These are phyloP conservation scores for Neosilurus mollespiculum DNA, from an alignment of 2,797 vertebrate genomes.

Conservation along the genomic window DNA sequence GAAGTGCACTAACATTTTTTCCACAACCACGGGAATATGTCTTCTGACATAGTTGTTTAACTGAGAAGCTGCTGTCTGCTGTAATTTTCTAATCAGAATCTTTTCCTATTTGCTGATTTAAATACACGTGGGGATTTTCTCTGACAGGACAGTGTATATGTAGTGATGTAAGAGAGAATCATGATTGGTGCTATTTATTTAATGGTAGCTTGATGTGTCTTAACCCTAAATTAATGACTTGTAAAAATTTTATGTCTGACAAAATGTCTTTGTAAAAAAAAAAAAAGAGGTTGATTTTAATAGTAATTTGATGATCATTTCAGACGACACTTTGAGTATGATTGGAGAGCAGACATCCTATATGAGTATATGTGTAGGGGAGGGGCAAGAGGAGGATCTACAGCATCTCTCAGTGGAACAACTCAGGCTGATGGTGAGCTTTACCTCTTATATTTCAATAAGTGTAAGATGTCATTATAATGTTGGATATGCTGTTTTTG, in stretches of 20 bases:
- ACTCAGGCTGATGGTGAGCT: conserved; percentile 84
- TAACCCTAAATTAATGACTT: neutral
- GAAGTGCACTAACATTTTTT: too few relatives aligned
- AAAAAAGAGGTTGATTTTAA: neutral
- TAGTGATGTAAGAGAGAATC: neutral
- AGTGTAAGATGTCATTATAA: neutral
- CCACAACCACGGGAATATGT: too few relatives aligned
- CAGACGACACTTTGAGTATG: conserved; percentile 85
- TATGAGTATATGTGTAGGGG: conserved; percentile 91
- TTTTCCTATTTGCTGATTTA: too few relatives aligned
- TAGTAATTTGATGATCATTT: conserved; percentile 27
- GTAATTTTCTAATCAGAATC: too few relatives aligned
- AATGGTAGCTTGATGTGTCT: neutral
- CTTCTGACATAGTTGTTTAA: too few relatives aligned
- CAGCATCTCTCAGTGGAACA: conserved; percentile 82
- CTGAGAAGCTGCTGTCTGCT: too few relatives aligned
- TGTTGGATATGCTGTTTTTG: neutral
- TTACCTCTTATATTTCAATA: neutral
- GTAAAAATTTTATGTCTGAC: neutral
- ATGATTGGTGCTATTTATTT: neutral
- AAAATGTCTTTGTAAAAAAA: too few relatives aligned
- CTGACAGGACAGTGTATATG: neutral
- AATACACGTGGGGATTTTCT: too few relatives aligned
- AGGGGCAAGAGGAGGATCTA: conserved; percentile 74
- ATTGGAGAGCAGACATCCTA: conserved; percentile 95